Percentiles rank a stretch among this genome's conserved stretches.
Conservation (phyloP, 1,140 invertebrate species). For the Odontomachus brunneus region DNA sequence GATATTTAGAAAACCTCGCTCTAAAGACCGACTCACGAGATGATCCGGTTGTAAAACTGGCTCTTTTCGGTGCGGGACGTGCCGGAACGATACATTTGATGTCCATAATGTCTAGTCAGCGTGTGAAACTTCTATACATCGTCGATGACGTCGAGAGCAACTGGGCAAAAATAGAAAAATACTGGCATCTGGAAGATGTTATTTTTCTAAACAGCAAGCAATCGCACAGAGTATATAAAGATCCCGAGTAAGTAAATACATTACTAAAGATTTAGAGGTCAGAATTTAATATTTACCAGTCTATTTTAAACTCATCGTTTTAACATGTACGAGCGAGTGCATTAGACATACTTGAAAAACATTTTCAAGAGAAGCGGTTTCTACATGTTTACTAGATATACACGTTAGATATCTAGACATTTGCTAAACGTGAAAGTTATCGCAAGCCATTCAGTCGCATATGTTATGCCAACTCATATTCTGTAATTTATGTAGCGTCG, state of each 20-base stretch:
- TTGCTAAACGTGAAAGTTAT: not conserved
- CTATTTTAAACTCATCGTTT: no score
- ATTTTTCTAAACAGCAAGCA: conserved; percentile 86
- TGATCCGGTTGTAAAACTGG: conserved; percentile 76
- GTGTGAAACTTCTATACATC: conserved; percentile 87
- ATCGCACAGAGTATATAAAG: conserved; percentile 85
- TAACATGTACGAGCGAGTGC: no score
- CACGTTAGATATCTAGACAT: no score
- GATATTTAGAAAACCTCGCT: conserved; percentile 71
- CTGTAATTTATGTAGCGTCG: conserved; percentile 83
- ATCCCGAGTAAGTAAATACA: conserved; percentile 84
- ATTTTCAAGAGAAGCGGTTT: no score
- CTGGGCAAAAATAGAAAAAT: conserved; percentile 83
- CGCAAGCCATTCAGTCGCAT: not conserved
- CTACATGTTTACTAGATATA: no score
- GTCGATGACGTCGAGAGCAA: conserved; percentile 86
- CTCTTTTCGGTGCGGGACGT: conserved; percentile 88
- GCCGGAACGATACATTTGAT: conserved; percentile 88
- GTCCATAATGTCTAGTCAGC: conserved; percentile 85
- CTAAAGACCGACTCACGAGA: conserved; percentile 54
- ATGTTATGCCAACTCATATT: conserved; percentile 19
- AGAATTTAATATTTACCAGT: not conserved
- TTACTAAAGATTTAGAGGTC: conserved; percentile 17
- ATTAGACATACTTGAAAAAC: no score
- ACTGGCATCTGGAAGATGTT: conserved; percentile 85